phyloP scores from a whole-genome alignment of 53 echinoderm and acorn worm genomes.

The Zoroaster sp. region DNA sequence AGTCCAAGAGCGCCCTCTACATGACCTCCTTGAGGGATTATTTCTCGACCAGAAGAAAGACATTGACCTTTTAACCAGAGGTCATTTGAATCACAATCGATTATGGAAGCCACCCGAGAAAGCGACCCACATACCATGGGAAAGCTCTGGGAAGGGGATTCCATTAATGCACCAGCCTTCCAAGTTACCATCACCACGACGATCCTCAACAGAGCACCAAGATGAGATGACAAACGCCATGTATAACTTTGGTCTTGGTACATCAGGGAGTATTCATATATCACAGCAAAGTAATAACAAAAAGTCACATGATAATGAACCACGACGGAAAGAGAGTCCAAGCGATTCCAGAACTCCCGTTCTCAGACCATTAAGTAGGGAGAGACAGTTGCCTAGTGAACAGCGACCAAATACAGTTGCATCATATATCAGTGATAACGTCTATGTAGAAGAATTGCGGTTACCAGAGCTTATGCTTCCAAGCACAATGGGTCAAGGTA shows the following conservation, averaged over 20 bases:
- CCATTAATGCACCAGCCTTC: constrained; percentile 76
- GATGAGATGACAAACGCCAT: constrained; percentile 71
- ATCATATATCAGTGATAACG: constrained; percentile 77
- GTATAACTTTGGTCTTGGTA: constrained; percentile 92
- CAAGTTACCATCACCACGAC: constrained; percentile 71
- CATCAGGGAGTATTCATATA: constrained; percentile 77
- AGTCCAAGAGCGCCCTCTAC: constrained; percentile 71
- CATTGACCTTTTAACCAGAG: constrained; percentile 77
- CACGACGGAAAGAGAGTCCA: constrained; percentile 47
- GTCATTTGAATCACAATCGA: constrained; percentile 91
- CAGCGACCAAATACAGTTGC: constrained; percentile 70
- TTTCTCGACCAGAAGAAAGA: constrained; percentile 87
- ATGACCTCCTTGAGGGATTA: constrained; percentile 77
- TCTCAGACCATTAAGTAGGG: neutral
- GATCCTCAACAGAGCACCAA: constrained; percentile 23
- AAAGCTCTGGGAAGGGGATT: constrained; percentile 77
- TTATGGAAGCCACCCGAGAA: constrained; percentile 79
- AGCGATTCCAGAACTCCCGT: neutral
- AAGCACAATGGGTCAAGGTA: neutral
- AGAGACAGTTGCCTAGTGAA: neutral
- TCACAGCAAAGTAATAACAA: neutral
- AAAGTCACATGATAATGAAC: neutral
- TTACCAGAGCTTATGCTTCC: constrained; percentile 92
- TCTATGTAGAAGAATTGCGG: constrained; percentile 77
- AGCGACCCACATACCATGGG: constrained; percentile 84